Conservation (phyloP, 2,113 vertebrate species). For the Eolophus roseicapilla region DNA sequence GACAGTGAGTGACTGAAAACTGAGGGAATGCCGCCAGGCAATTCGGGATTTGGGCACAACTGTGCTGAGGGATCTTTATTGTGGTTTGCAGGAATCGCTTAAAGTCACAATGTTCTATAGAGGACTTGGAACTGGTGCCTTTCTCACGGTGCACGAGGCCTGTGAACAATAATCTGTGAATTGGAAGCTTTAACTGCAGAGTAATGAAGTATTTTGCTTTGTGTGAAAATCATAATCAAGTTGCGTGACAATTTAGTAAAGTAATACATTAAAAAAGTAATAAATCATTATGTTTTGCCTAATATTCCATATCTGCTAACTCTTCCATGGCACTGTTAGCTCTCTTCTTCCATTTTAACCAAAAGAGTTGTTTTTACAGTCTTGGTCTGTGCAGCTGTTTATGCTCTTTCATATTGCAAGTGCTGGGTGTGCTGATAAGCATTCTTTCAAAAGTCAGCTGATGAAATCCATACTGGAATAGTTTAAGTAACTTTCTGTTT, state of each 20-base stretch:
- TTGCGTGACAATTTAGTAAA: not conserved
- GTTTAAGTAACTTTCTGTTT: not conserved
- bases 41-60: not conserved
- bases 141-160: not conserved
- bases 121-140: not conserved
- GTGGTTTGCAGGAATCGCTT: not conserved
- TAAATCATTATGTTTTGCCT: not conserved
- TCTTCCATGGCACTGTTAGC: not conserved
- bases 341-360: not conserved
- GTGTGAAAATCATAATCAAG: not conserved
- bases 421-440: not conserved
- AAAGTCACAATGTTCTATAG: not conserved
- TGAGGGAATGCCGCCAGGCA: not conserved
- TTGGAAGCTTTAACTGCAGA: not conserved
- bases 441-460: not conserved
- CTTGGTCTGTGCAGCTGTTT: not conserved
- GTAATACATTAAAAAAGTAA: not conserved
- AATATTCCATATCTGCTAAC: not conserved
- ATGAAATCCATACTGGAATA: not conserved
- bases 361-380: not conserved
- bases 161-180: not conserved
- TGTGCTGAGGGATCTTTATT: not conserved
- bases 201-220: not conserved
- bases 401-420: not conserved
- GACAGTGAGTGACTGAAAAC: not conserved